These are phyloP conservation scores for Zonotrichia albicollis DNA, from an alignment of 2,797 vertebrate species.

Conservation along the genomic window DNA sequence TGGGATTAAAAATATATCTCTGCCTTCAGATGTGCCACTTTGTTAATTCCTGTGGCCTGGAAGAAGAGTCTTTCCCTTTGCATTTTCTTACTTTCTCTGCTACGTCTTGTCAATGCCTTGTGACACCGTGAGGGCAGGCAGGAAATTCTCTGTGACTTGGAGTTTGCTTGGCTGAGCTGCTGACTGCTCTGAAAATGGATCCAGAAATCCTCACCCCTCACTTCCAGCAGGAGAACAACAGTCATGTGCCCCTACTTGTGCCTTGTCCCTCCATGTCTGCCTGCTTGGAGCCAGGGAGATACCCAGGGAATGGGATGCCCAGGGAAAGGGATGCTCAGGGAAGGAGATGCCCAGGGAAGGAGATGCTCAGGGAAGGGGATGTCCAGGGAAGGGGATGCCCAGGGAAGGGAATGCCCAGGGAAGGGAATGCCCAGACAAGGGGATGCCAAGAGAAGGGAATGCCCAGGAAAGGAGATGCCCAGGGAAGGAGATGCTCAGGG, in stretches of 20 bases:
- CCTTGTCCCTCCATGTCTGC: rapidly evolving
- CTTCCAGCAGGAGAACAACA: rapidly evolving
- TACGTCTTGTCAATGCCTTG: background rate
- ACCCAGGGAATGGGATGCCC: background rate
- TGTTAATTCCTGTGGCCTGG: conserved; percentile 19
- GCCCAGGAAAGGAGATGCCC: too few relatives aligned
- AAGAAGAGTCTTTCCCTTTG: background rate
- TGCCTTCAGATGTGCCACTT: background rate
- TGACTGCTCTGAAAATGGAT: background rate
- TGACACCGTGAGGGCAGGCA: background rate
- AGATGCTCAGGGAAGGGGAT: too few relatives aligned
- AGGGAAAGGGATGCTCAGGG: background rate
- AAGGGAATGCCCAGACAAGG: too few relatives aligned
- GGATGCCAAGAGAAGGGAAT: too few relatives aligned
- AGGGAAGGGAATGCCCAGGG: background rate
- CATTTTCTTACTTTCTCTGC: background rate
- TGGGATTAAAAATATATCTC: background rate
- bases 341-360: too few relatives aligned
- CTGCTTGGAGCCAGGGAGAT: background rate
- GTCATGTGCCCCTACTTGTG: rapidly evolving
- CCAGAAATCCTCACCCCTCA: rapidly evolving
- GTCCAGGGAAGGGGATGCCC: rapidly evolving
- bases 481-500: background rate
- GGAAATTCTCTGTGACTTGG: background rate
- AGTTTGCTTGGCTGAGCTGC: background rate